Base-by-base conservation (phyloP, 1,140 invertebrate species). In the Grapholita molesta region DNA sequence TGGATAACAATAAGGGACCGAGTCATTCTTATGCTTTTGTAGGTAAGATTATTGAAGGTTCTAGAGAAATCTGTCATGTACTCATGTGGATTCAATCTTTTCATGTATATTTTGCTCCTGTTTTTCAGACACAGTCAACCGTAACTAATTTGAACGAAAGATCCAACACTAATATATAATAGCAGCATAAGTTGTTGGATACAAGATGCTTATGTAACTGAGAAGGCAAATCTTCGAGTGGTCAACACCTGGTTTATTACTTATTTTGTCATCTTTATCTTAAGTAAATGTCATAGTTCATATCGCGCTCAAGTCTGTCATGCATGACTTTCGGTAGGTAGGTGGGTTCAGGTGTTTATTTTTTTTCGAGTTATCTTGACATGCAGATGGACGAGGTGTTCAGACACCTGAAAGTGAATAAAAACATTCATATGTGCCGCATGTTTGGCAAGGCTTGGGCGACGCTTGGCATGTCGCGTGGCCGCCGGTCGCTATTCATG, bases 381-480 rank as follows among this genome's bases (percentile, higher is more conserved):
- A 48, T 18, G 21, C 42, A 21, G 42, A 30, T 30, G 7, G 28
- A 21, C 18, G 42, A 48, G 12, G 6, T 30, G 55, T 6, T 12
- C 23, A 57, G 12, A 15, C n/a, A 61, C 24, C 12, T 30, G 55
- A 61, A 15, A 30, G 55, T 61, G 55, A 61, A 28, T 15, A 61
- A 32, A 61, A 61, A 28, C 12, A 12, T 7, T 23, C 25, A 61
- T 66, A 32, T 55, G 25, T 67, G 69, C 61, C 61, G 68, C 67
- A 72, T 78, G 68, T 71, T 73, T 84, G 80, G 78, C 84, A 70
- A 74, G 74, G 55, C 70, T 71, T 68, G 68, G 71, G 78, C 80
- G 79, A 79, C 71, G 75, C 74, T 86, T 85, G 83, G 78, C 82
- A 80, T 66, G 73, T 75, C 69, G 69, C 52, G 67, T 71, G 70